Conservation (phyloP, 2,888 invertebrate species). For the Orthonevra nobilis region DNA sequence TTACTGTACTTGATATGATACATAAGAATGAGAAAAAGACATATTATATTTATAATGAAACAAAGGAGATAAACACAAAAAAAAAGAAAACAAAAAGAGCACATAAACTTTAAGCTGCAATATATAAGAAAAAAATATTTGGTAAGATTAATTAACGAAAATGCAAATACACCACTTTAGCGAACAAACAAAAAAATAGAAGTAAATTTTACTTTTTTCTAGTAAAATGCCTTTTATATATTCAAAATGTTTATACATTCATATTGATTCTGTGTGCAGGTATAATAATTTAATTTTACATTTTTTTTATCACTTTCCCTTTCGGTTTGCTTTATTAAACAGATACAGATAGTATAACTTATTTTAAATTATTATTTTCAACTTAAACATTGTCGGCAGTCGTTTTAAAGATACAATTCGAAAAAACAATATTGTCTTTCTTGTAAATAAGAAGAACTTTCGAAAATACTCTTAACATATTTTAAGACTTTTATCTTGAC, state of each 20-base stretch:
- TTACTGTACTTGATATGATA: constrained; percentile 30
- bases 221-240: too few relatives aligned
- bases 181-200: neutral
- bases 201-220: too few relatives aligned
- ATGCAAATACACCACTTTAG: neutral
- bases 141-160: neutral
- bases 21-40: constrained; percentile 41
- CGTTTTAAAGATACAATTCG: too few relatives aligned
- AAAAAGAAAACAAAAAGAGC: constrained; percentile 6
- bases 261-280: constrained; percentile 3
- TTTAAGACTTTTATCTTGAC: too few relatives aligned
- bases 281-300: neutral
- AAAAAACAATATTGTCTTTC: too few relatives aligned
- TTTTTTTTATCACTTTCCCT: neutral
- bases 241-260: neutral
- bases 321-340: neutral
- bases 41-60: constrained; percentile 41
- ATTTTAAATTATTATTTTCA: too few relatives aligned
- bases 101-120: constrained; percentile 19
- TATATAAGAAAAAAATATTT: constrained; percentile 2
- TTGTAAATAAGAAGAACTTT: too few relatives aligned
- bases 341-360: too few relatives aligned
- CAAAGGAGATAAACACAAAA: constrained; percentile 14
- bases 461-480: too few relatives aligned
- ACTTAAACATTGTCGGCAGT: too few relatives aligned